Evolutionary conservation across 2,888 invertebrate genomes (phyloP), one percentile per base, ranked within the genome.

Genomic region (Synanthedon vespiformis): DNA sequence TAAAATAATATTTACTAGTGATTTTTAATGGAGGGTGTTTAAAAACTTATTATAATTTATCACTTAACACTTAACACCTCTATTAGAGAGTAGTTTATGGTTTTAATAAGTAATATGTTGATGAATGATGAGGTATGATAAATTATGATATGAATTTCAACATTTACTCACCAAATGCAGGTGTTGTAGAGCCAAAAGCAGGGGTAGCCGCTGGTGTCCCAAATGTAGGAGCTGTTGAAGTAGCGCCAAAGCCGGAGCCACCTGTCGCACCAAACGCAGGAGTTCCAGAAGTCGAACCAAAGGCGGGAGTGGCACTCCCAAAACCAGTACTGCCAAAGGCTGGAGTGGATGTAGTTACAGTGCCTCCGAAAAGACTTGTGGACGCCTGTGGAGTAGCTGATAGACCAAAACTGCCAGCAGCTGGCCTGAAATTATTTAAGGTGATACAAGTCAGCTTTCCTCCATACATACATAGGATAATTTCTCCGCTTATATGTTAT

Each of bases 361-460:
- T 68, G 18, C 52, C 59, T 0, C 78, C 80, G 58, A 82, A 82
- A 5, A 82, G 59, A n/a, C 80, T 73, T 3, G 74, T 71, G 4
- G 82, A 71, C 1, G 79, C 68, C 59, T 81, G 81, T 2, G 80
- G 60, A 4, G 74, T 67, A 4, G 70, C 67, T 3, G 75, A 60
- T 54, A 80, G 58, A 0, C 81, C 81, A 61, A 81, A 80, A 4
- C 76, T 77, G 47, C 80, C 72, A 4, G 79, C 77, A 1, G 83
- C 76, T 34, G 82, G 81, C 55, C 84, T 86, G 60, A 53, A 65
- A 58, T 52, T 34, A 34, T 6, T 34, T 34, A 10, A n/a, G n/a
- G n/a, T n/a, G n/a, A n/a, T n/a, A n/a, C n/a, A n/a, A n/a, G n/a
- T n/a, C n/a, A n/a, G n/a, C n/a, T n/a, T n/a, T n/a, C n/a, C n/a